Evolutionary conservation across 2,113 vertebrate species (phyloP).

Genomic region (Riparia riparia): DNA sequence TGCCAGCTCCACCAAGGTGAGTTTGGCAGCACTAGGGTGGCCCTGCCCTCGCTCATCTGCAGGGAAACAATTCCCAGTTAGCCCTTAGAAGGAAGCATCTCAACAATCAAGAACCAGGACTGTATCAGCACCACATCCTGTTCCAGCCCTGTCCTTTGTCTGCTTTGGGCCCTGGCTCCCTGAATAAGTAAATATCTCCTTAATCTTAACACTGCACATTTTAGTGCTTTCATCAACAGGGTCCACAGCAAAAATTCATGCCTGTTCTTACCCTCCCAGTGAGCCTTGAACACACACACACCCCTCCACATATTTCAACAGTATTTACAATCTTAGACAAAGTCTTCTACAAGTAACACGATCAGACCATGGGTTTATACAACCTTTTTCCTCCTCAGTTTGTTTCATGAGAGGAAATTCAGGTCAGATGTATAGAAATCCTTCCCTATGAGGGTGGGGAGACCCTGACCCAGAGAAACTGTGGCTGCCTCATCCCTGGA

Average conservation of each 20-base stretch:
- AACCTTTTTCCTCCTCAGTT: neutral
- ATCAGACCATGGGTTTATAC: neutral
- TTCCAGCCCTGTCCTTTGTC: neutral
- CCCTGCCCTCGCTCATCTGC: slow-evolving; percentile 83
- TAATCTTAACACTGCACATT: neutral
- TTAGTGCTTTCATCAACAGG: neutral
- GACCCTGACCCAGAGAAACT: neutral
- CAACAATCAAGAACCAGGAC: neutral
- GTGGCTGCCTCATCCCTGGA: neutral
- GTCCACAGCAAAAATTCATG: neutral
- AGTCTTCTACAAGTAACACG: neutral
- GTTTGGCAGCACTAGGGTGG: slow-evolving; percentile 86
- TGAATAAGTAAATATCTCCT: neutral
- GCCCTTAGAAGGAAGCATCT: neutral
- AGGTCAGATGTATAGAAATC: neutral
- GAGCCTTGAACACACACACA: neutral
- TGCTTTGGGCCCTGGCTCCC: neutral
- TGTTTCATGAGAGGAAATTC: neutral
- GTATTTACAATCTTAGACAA: neutral
- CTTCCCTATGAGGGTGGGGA: neutral
- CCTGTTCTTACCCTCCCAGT: neutral
- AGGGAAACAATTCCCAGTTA: neutral
- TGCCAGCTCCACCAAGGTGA: slow-evolving; percentile 90
- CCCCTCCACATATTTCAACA: neutral
- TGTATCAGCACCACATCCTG: accelerated